Evolutionary conservation across 2,113 vertebrate species (phyloP).

Genomic region (Chascanopsetta lugubris): DNA sequence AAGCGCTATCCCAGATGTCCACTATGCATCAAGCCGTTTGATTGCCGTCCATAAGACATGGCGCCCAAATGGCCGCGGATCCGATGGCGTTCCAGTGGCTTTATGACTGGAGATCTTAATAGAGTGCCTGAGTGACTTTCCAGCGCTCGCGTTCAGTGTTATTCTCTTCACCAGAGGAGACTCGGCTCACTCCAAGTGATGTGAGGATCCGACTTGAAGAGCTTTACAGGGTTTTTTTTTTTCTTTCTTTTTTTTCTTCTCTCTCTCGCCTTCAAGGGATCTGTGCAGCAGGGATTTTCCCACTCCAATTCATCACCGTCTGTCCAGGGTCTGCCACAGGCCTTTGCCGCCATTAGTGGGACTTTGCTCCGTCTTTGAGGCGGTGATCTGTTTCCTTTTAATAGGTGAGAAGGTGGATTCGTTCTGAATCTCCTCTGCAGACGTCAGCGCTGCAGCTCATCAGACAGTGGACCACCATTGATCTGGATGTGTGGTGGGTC

Average conservation of each 20-base stretch:
- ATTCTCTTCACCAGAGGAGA: conserved; percentile 43
- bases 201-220: conserved; percentile 67
- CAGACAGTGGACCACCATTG: conserved; percentile 52
- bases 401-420: conserved; percentile 70
- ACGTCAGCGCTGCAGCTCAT: conserved; percentile 56
- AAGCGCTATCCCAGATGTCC: conserved; percentile 69
- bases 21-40: conserved; percentile 58
- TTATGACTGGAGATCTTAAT: conserved; percentile 76
- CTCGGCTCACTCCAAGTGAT: conserved; percentile 32
- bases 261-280: conserved; percentile 57
- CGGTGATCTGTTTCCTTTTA: conserved; percentile 67
- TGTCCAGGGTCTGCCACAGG: conserved; percentile 47
- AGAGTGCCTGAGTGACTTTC: conserved; percentile 75
- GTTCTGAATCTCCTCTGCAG: conserved; percentile 39
- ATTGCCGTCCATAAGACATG: conserved; percentile 51
- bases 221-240: conserved; percentile 72
- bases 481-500: conserved; percentile 36
- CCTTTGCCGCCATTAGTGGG: conserved; percentile 43
- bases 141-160: conserved; percentile 49
- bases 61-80: conserved; percentile 54
- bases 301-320: conserved; percentile 62
- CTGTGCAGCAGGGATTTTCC: conserved; percentile 63
- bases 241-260: conserved; percentile 27
- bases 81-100: conserved; percentile 67
- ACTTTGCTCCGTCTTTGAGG: conserved; percentile 64